These are phyloP conservation scores for Pangasianodon hypophthalmus DNA, from an alignment of 2,113 vertebrate genomes.

Conservation along the genomic window DNA sequence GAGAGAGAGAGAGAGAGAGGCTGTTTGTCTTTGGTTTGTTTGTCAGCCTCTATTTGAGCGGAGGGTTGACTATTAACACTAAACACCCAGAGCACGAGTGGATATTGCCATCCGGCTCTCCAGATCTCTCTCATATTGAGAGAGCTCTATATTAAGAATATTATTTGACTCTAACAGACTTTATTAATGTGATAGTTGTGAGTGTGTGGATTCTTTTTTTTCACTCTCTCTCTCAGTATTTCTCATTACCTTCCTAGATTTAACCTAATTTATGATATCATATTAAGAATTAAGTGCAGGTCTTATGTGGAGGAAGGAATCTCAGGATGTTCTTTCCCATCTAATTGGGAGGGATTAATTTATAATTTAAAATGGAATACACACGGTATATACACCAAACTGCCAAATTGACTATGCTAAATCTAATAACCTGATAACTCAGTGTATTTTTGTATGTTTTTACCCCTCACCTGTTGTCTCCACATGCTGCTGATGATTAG, in stretches of 20 bases:
- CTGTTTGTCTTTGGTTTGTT: conserved; percentile 80
- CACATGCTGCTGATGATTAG: background rate
- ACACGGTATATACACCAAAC: background rate
- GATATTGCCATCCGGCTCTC: conserved; percentile 74
- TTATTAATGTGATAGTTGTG: conserved; percentile 63
- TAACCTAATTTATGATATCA: conserved; percentile 30
- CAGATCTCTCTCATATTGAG: conserved; percentile 69
- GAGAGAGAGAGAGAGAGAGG: conserved; percentile 45
- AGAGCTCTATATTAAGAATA: conserved; percentile 59
- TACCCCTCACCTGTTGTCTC: background rate
- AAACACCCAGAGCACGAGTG: conserved; percentile 73
- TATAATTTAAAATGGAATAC: background rate
- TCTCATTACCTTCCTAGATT: conserved; percentile 61
- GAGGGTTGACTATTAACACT: conserved; percentile 76
- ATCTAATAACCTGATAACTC: background rate
- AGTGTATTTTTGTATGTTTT: background rate
- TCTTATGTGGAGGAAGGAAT: background rate
- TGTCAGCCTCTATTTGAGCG: conserved; percentile 78
- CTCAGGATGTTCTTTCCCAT: background rate
- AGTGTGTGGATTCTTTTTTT: conserved; percentile 55
- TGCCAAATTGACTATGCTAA: background rate
- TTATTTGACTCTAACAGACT: conserved; percentile 70
- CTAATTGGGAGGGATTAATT: background rate
- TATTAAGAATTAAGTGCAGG: conserved; percentile 39
- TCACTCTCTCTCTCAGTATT: conserved; percentile 60